phyloP scores from a whole-genome alignment of 2,113 vertebrate species.

The Planiliza haematocheilus region DNA sequence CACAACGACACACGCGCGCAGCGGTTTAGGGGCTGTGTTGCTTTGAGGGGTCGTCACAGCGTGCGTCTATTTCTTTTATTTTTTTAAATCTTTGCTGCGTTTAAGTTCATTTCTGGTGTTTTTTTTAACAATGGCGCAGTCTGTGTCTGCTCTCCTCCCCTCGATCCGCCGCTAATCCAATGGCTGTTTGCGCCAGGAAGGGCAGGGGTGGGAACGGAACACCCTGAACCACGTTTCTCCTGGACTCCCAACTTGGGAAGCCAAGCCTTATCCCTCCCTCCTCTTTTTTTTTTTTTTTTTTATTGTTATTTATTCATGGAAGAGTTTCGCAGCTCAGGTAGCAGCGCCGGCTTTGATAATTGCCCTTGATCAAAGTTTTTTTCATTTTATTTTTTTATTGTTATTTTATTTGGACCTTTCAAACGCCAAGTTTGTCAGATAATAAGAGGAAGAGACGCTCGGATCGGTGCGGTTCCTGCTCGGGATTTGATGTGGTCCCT shows the following conservation, averaged over 20 bases:
- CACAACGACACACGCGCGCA: not conserved
- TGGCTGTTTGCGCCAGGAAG: constrained; percentile 81
- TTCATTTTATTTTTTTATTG: not conserved
- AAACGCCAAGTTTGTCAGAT: constrained; percentile 44
- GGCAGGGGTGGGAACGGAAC: constrained; percentile 74
- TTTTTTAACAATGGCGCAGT: constrained; percentile 85
- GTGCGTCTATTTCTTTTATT: not conserved
- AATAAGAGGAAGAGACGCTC: constrained; percentile 16
- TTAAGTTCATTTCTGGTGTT: no score
- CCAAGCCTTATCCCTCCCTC: constrained; percentile 9
- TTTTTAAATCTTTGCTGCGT: no score
- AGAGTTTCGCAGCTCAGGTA: constrained; percentile 58
- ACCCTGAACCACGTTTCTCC: constrained; percentile 73
- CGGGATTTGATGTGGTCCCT: constrained; percentile 55
- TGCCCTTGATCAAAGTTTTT: constrained; percentile 57
- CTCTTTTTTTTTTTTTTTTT: not conserved
- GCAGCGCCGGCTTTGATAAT: constrained; percentile 27
- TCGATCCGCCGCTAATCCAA: constrained; percentile 82
- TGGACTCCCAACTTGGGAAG: constrained; percentile 60
- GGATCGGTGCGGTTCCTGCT: constrained; percentile 42
- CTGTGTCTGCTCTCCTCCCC: constrained; percentile 78
- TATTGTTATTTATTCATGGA: constrained; percentile 40
- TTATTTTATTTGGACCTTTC: no score
- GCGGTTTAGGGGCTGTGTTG: constrained; percentile 4
- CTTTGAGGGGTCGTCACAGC: not conserved